These are phyloP conservation scores for Drosophila anomalipes DNA, from an alignment of 2,888 invertebrate species.

Conservation along the genomic window DNA sequence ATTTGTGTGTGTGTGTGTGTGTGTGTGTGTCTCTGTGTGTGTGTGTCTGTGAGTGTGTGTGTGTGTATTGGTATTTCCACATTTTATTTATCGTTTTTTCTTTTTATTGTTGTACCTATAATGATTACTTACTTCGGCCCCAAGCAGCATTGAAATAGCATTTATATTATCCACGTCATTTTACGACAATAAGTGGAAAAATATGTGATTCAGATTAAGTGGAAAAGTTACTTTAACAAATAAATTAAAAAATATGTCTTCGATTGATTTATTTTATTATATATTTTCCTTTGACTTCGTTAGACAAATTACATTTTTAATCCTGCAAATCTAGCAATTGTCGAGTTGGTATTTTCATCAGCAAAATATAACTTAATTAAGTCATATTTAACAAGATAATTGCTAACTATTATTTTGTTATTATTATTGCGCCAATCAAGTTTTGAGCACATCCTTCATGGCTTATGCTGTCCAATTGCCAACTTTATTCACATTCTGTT, in stretches of 20 bases:
- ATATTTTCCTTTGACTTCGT: background rate
- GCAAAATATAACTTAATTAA: background rate
- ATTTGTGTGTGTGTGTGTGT: constrained; percentile 1
- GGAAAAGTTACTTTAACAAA: constrained; percentile 6
- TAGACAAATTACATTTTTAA: background rate
- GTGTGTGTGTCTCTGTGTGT: background rate
- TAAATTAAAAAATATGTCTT: background rate
- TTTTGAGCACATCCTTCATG: background rate
- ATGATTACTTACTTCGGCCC: constrained; percentile 45
- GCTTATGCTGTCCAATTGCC: background rate
- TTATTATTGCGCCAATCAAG: background rate
- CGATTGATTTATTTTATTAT: background rate
- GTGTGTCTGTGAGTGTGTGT: constrained; percentile 13
- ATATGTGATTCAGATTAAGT: constrained; percentile 46
- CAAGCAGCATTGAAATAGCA: constrained; percentile 16
- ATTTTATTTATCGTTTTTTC: constrained; percentile 67
- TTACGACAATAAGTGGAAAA: constrained; percentile 55
- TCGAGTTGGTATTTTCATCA: background rate
- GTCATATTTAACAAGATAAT: background rate
- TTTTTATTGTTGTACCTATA: constrained; percentile 27
- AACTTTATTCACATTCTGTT: constrained; percentile 3
- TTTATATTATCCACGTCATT: constrained; percentile 50
- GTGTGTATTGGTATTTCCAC: constrained; percentile 27
- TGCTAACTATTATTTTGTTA: background rate
- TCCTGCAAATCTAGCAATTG: background rate